Conservation (phyloP, 2,113 vertebrate genomes). For the Pongo pygmaeus region DNA sequence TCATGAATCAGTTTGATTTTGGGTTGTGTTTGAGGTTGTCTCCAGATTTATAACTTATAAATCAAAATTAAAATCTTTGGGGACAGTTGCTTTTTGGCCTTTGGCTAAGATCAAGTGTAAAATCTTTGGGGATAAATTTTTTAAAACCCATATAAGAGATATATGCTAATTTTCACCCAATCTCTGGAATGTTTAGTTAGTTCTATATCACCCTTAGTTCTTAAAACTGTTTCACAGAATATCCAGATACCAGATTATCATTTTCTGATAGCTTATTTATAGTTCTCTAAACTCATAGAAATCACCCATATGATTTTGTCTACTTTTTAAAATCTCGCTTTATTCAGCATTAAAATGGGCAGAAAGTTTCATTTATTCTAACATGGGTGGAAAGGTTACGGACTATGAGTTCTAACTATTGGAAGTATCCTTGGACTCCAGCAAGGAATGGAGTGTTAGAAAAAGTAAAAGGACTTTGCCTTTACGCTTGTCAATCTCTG, state of each 20-base stretch:
- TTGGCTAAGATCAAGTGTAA: background rate
- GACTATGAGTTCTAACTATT: background rate
- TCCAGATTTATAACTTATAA: background rate
- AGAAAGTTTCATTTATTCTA: background rate
- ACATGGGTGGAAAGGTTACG: background rate
- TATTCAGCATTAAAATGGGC: slow-evolving; percentile 52
- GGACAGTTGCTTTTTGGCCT: background rate
- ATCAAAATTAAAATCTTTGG: background rate
- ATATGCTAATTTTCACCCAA: background rate
- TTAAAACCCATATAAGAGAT: background rate
- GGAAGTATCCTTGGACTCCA: background rate
- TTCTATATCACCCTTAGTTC: background rate
- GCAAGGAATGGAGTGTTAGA: background rate
- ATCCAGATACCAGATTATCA: background rate
- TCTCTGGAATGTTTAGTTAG: background rate
- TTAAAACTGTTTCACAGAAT: background rate
- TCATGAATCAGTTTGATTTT: background rate
- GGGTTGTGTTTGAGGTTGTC: background rate
- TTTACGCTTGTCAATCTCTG: background rate
- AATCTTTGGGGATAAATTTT: background rate
- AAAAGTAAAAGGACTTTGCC: background rate
- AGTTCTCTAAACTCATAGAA: background rate
- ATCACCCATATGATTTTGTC: slow-evolving; percentile 42
- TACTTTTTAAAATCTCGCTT: slow-evolving; percentile 45
- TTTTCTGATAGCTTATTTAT: background rate